Percentiles rank a stretch among this genome's conserved stretches.
These are phyloP conservation scores for Scelioninae gen. 2 DNA, from an alignment of 2,888 invertebrate species.

Conservation along the genomic window DNA sequence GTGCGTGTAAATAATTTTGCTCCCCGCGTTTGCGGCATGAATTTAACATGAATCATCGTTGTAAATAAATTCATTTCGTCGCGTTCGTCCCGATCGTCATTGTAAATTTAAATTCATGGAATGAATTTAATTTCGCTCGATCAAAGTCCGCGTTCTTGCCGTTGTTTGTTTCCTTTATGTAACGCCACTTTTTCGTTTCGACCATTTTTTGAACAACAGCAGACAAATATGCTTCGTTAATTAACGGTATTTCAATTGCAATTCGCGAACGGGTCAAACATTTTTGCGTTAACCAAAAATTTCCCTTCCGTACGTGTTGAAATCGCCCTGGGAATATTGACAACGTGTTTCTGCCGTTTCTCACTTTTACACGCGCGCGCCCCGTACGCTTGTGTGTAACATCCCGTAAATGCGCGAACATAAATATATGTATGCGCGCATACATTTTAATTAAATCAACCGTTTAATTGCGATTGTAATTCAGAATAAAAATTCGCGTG, in stretches of 20 bases:
- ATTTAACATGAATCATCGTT: slow-evolving; percentile 47
- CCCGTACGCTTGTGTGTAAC: no score
- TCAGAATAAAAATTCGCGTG: background rate
- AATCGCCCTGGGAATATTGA: background rate
- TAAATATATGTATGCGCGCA: background rate
- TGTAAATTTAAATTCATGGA: slow-evolving; percentile 44
- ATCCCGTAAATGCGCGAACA: no score
- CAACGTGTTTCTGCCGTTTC: background rate
- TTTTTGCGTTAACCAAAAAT: background rate
- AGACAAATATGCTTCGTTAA: slow-evolving; percentile 17
- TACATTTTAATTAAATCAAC: slow-evolving; percentile 9
- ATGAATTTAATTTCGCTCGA: slow-evolving; percentile 33
- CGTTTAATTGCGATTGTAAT: slow-evolving; percentile 13
- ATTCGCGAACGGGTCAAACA: background rate
- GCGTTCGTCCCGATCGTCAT: slow-evolving; percentile 22
- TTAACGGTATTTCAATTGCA: slow-evolving; percentile 1
- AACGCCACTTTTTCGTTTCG: background rate
- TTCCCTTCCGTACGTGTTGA: background rate
- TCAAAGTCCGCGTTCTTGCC: slow-evolving; percentile 25
- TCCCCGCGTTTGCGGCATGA: slow-evolving; percentile 18
- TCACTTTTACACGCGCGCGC: background rate
- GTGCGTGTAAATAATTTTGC: slow-evolving; percentile 39
- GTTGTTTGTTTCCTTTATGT: no score
- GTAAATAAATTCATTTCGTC: slow-evolving; percentile 44
- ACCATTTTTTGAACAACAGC: slow-evolving; percentile 14